Evolutionary conservation across 2,113 vertebrate genomes (phyloP), one percentile per base, ranked within the genome.

Genomic region (Pachypanchax playfairii): DNA sequence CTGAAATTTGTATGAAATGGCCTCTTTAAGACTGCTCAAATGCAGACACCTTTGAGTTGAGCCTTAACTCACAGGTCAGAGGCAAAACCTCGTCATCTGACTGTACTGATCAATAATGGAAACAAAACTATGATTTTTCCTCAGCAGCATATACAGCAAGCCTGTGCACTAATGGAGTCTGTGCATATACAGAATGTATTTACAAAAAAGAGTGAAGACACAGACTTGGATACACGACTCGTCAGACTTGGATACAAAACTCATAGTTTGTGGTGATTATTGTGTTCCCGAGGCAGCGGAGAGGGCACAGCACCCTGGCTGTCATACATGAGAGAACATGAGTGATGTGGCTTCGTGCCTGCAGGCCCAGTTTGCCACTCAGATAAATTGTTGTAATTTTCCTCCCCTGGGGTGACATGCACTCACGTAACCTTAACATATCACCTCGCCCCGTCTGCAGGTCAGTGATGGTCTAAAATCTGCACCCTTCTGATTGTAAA

Each of bases 321-420:
- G 73, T 83, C 69, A 42, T 83, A 79, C 77, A 77, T 62, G 54
- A 75, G 55, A 49, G 44, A 81, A 79, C 77, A 75, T 81, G 77
- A 85, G 65, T 71, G 84, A 86, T 81, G 61, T 66, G 72, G 55
- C 70, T 51, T 31, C 6, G 14, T 73, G 75, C 71, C 77, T 81
- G 36, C 58, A 50, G 77, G 77, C 53, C 59, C 5, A 42, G 47
- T 59, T 72, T 75, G 72, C 80, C 75, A 68, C 63, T 80, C 66
- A 64, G 77, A 61, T 73, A 77, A 82, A 81, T 73, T 75, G 74
- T 75, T 76, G 66, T 82, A 68, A 83, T 83, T 84, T 80, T 60
- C 66, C 33, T 70, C 68, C 61, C 54, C 50, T 65, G 57, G 72
- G 54, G 69, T 43, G 70, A 14, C 36, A 57, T 59, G 1, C 29